A percentile compares a stretch with the other conserved stretches of the same genome.
These are phyloP conservation scores for Cecidostiba fungosa DNA, from an alignment of 2,888 invertebrate genomes.

Conservation along the genomic window DNA sequence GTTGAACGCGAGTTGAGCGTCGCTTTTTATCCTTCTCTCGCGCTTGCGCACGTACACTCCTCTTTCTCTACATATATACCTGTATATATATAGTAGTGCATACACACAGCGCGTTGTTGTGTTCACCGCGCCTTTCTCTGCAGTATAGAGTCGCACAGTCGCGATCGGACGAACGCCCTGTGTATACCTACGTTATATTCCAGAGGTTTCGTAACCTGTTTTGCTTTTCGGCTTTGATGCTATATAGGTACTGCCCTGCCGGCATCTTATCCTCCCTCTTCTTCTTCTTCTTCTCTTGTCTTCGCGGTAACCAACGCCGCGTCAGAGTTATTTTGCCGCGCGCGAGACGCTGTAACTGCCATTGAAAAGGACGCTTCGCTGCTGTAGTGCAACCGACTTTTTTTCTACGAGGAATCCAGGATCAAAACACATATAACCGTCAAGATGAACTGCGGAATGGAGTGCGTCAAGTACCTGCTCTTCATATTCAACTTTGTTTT, in stretches of 20 bases:
- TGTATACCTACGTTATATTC: constrained; percentile 9
- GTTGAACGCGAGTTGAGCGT: constrained; percentile 64
- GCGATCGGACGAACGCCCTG: constrained; percentile 19
- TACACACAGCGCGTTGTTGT: too few species aligned
- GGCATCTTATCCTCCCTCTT: neutral
- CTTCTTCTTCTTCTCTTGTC: neutral
- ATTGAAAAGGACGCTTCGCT: neutral
- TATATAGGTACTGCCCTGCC: neutral
- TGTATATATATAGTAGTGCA: too few species aligned
- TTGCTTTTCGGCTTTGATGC: constrained; percentile 1
- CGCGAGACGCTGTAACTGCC: neutral
- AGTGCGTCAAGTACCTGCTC: constrained; percentile 90
- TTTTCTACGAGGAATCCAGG: neutral
- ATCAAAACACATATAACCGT: neutral
- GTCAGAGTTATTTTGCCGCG: neutral
- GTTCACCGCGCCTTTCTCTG: too few species aligned
- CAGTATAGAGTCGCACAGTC: neutral
- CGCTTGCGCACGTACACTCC: constrained; percentile 7
- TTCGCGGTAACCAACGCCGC: neutral
- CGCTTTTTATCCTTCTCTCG: neutral
- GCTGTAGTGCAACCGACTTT: neutral
- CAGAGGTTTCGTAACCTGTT: constrained; percentile 53
- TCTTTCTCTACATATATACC: neutral
- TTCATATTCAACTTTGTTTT: constrained; percentile 90
- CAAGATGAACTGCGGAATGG: constrained; percentile 84